A percentile compares a stretch with the other conserved stretches of the same genome.
These are phyloP conservation scores for Phoronis australis DNA, from an alignment of 2,888 invertebrate species.

Conservation along the genomic window DNA sequence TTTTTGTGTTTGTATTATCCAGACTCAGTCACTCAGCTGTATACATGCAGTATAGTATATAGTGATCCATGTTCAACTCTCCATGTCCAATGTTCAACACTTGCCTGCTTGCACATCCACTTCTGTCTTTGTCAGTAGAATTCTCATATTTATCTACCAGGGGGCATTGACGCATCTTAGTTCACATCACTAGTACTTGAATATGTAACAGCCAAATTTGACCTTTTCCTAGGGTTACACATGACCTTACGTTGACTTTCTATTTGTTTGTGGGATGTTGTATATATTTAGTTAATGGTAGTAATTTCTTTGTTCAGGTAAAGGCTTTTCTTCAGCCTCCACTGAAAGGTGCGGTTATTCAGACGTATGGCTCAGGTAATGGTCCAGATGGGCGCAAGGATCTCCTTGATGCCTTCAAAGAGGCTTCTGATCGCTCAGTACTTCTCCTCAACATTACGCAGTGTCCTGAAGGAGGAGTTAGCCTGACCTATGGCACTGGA, in stretches of 20 bases:
- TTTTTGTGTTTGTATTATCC: too few species aligned
- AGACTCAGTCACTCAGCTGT: too few species aligned
- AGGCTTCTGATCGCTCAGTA: slow-evolving; percentile 67
- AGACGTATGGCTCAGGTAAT: slow-evolving; percentile 91
- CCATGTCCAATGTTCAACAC: too few species aligned
- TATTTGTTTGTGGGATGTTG: neutral
- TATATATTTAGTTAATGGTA: neutral
- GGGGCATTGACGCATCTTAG: too few species aligned
- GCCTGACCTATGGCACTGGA: slow-evolving; percentile 78
- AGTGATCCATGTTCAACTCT: too few species aligned
- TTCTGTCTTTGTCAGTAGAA: too few species aligned
- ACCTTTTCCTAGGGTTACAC: too few species aligned
- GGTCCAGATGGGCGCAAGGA: slow-evolving; percentile 80
- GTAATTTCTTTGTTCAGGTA: slow-evolving; percentile 41
- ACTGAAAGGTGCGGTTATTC: slow-evolving; percentile 73
- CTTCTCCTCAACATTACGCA: slow-evolving; percentile 90
- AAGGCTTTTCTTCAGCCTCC: slow-evolving; percentile 63
- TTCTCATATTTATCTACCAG: too few species aligned
- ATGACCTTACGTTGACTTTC: neutral
- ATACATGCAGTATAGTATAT: too few species aligned
- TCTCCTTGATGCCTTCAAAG: slow-evolving; percentile 66
- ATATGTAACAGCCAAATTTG: too few species aligned
- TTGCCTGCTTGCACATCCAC: too few species aligned
- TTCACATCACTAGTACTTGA: too few species aligned
- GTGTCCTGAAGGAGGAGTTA: slow-evolving; percentile 77